Evolutionary conservation across 2,113 vertebrate genomes (phyloP).

Genomic region (Dasyprocta punctata): DNA sequence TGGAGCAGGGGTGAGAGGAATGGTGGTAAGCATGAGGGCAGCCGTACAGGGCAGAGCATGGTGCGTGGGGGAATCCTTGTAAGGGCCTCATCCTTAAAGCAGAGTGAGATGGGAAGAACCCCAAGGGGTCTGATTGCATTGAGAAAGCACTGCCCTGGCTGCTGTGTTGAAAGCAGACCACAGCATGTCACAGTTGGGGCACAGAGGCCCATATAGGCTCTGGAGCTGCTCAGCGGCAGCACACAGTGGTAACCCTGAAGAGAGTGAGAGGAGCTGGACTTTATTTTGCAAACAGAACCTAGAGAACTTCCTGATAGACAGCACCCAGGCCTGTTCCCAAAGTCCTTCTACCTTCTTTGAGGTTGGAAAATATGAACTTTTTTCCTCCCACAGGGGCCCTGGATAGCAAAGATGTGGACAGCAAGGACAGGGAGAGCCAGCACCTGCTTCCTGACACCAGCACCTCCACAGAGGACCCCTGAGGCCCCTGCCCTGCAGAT

Average conservation of each 20-base stretch:
- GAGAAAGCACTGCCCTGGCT: not conserved
- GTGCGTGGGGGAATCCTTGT: rapidly evolving
- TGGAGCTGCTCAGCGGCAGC: not conserved
- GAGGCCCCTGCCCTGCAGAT: not conserved
- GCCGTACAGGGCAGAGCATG: not conserved
- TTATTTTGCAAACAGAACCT: not conserved
- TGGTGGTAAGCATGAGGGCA: rapidly evolving
- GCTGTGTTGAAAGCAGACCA: not conserved
- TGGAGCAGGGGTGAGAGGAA: not conserved
- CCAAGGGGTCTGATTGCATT: not conserved
- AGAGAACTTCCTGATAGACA: not conserved
- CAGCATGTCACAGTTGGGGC: not conserved
- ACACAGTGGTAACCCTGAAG: not conserved
- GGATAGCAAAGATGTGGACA: not conserved
- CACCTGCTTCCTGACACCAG: not conserved
- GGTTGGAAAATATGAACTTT: not conserved
- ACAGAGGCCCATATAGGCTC: not conserved
- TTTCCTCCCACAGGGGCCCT: conserved; percentile 22
- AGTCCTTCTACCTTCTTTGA: not conserved
- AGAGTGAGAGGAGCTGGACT: not conserved
- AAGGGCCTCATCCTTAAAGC: not conserved
- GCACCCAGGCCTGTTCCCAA: not conserved
- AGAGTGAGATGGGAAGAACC: not conserved
- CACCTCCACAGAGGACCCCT: not conserved
- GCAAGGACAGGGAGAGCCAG: not conserved